phyloP scores from a whole-genome alignment of 1,140 invertebrate species.

The Drosophila aff. region DNA sequence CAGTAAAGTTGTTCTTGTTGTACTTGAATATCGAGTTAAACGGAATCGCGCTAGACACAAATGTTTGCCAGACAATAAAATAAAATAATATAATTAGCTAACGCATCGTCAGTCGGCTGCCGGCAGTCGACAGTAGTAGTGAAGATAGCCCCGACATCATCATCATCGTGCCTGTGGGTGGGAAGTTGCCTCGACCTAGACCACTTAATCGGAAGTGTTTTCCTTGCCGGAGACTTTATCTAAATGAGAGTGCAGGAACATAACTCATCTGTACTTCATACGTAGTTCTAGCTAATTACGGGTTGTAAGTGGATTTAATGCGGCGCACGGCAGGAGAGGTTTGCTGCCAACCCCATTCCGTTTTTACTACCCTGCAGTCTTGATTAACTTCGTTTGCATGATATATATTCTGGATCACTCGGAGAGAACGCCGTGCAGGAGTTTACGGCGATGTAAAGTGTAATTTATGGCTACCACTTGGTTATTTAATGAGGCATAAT shows the following conservation, averaged over 20 bases:
- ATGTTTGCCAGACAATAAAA: constrained; percentile 66
- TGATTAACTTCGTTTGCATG: constrained; percentile 41
- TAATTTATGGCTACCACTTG: constrained; percentile 56
- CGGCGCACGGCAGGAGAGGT: constrained; percentile 1
- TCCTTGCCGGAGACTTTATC: constrained; percentile 23
- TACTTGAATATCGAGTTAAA: constrained; percentile 51
- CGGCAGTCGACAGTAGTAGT: constrained; percentile 2
- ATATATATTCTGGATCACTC: constrained; percentile 22
- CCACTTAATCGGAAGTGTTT: constrained; percentile 49
- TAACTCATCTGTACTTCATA: constrained; percentile 30
- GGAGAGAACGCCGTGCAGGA: neutral
- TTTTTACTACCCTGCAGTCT: constrained; percentile 39
- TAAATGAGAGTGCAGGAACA: constrained; percentile 15
- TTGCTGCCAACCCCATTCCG: neutral
- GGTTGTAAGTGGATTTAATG: constrained; percentile 26
- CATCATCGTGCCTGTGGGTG: neutral
- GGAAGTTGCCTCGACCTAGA: constrained; percentile 48
- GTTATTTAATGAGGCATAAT: constrained; percentile 73
- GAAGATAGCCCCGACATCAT: constrained; percentile 8
- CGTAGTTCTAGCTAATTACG: constrained; percentile 42
- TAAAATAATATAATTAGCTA: constrained; percentile 45
- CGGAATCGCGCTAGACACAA: constrained; percentile 71
- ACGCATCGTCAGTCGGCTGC: constrained; percentile 12
- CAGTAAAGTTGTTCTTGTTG: neutral
- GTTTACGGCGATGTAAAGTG: constrained; percentile 33